Conservation (phyloP, 2,888 invertebrate genomes). For the Hoplodrina ambigua region DNA sequence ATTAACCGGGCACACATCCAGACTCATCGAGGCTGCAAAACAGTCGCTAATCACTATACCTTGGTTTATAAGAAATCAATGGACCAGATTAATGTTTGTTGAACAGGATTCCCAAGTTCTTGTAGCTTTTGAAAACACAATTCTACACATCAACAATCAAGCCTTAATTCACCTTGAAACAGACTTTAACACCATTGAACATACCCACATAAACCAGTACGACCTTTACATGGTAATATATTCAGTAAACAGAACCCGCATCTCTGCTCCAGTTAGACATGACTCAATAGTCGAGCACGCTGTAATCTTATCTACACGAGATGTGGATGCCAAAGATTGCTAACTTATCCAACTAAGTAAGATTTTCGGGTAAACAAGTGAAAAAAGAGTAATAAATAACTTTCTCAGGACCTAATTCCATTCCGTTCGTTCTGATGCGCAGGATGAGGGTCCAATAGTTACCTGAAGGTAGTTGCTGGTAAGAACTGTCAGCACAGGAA, state of each 20-base stretch:
- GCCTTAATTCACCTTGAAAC: slow-evolving; percentile 12
- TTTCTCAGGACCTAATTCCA: neutral
- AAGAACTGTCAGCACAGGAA: too few species aligned
- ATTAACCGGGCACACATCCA: too few species aligned
- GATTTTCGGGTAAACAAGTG: neutral
- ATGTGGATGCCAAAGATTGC: slow-evolving; percentile 33
- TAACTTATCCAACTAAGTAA: slow-evolving; percentile 11
- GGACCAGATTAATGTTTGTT: too few species aligned
- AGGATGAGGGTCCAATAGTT: too few species aligned
- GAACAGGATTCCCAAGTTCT: too few species aligned
- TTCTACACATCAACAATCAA: neutral
- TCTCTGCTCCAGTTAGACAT: slow-evolving; percentile 38
- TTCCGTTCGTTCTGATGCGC: neutral
- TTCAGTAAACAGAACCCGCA: slow-evolving; percentile 48
- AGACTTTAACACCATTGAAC: neutral
- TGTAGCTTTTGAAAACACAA: too few species aligned
- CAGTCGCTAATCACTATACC: too few species aligned
- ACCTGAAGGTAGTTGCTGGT: too few species aligned
- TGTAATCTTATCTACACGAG: slow-evolving; percentile 46
- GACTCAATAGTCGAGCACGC: slow-evolving; percentile 41
- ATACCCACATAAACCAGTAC: slow-evolving; percentile 22
- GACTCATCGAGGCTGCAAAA: too few species aligned
- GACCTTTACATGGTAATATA: slow-evolving; percentile 41
- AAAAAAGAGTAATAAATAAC: too few species aligned
- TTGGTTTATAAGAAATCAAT: too few species aligned